Conservation (phyloP, 1,140 invertebrate species). For the Acromyrmex echinatior region DNA sequence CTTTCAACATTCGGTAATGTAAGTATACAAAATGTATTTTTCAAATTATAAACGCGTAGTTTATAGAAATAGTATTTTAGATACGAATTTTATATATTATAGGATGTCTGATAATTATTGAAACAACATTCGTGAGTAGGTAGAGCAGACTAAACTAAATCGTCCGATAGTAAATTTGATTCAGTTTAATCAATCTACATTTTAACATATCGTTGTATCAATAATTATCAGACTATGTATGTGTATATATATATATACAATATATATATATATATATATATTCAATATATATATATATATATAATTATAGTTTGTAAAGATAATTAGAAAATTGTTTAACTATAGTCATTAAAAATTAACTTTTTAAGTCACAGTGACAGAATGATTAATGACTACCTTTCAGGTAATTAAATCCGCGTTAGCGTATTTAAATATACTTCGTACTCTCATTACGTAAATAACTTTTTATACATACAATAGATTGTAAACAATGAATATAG, state of each 20-base stretch:
- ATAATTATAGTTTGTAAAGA: neutral
- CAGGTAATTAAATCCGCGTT: constrained; percentile 75
- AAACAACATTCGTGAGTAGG: too few species aligned
- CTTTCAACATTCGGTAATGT: constrained; percentile 75
- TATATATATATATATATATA: too few species aligned
- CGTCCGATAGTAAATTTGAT: too few species aligned
- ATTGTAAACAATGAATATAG: neutral
- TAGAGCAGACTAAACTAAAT: too few species aligned
- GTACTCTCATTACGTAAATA: constrained; percentile 35
- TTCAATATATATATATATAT: too few species aligned
- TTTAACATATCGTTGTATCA: too few species aligned
- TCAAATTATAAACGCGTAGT: neutral
- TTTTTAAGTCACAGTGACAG: neutral
- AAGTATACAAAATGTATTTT: constrained; percentile 53
- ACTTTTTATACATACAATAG: constrained; percentile 15
- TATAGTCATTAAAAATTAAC: neutral
- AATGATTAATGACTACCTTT: constrained; percentile 25
- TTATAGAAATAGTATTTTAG: neutral
- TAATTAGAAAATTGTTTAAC: neutral
- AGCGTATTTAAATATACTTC: constrained; percentile 64
- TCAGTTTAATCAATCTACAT: too few species aligned
- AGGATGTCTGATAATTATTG: too few species aligned
- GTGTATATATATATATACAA: too few species aligned
- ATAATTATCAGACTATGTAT: too few species aligned
- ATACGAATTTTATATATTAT: neutral